Conservation (phyloP, 64 coral and sea anemone species). For the Porites australiensis region DNA sequence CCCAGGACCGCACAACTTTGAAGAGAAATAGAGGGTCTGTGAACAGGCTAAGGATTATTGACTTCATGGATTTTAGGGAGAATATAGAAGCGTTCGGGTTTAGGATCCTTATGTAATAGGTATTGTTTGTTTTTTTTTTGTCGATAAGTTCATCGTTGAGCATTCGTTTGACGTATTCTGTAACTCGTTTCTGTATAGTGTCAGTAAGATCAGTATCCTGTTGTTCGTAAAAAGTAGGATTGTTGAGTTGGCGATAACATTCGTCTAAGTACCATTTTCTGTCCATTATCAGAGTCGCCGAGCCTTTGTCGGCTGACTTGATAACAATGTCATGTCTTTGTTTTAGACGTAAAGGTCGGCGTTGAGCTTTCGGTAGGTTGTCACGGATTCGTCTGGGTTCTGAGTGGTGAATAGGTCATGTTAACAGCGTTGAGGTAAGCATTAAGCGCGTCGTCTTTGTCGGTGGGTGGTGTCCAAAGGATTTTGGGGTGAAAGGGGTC, state of each 20-base stretch:
- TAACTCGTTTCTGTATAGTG: not conserved
- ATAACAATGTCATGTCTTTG: too few relatives aligned
- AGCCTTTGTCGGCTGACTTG: too few relatives aligned
- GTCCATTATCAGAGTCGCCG: too few relatives aligned
- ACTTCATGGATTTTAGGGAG: not conserved
- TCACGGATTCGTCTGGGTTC: conserved; percentile 21
- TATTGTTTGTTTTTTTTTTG: not conserved
- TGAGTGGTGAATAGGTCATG: not conserved
- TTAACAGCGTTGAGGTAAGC: conserved; percentile 16
- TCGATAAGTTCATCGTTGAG: not conserved
- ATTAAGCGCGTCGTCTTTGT: conserved; percentile 47
- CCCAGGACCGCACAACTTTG: too few relatives aligned
- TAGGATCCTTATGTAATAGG: not conserved
- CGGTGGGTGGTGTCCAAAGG: conserved; percentile 23
- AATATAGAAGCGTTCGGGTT: not conserved
- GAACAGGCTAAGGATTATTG: not conserved
- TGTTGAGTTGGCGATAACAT: too few relatives aligned
- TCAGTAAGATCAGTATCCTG: not conserved
- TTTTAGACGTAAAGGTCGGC: conserved; percentile 1
- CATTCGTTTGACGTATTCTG: not conserved
- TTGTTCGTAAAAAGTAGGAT: not conserved
- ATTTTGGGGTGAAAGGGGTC: conserved; percentile 9
- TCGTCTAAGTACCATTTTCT: too few relatives aligned
- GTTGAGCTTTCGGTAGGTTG: conserved; percentile 6
- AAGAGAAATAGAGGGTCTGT: too few relatives aligned